Base-by-base conservation (phyloP, 2,113 vertebrate species). In the Dicaeum eximium region DNA sequence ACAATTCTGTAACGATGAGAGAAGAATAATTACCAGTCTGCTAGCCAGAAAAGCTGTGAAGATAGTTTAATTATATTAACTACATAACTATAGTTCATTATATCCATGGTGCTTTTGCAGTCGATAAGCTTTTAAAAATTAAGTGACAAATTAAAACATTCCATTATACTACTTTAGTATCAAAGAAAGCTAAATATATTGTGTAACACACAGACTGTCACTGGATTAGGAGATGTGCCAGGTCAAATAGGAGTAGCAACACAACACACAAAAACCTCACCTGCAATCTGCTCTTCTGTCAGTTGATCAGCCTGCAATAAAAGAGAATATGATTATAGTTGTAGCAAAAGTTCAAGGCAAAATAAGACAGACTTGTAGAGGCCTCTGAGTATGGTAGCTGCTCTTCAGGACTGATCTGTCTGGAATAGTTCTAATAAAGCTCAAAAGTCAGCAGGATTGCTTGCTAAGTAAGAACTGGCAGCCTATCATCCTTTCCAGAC, bases 281-380 rank as follows among this genome's bases (percentile, higher is more conserved):
- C 99, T 97, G 99, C 99, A 98, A 99, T 99, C 98, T 99, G 99
- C 98, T 99, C 99, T 97, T 99, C 99, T 98, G 99, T 99, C 98
- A 99, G 98, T 97, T 99, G 99, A 97, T 99, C 99, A 98, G 99
- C 99, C 99, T 99, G 97, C 60, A 97, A 97, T 35, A 88, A 35
- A 91, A 93, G 80, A 95, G 85, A 97, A 33, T 23, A 88, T 17
- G 6, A 22, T 97, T 97, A 95, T 0, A 92, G 27, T 13, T 51
- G n/a, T 1, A 87, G 56, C 56, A 67, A 50, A 82, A 93, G 42
- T 80, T 54, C 69, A 86, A 83, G 23, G 47, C 30, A 90, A 93
- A 90, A 4, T 18, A 40, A 86, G 21, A 60, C 28, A 86, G 16
- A 71, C 40, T 66, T 38, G 7, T 42, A 92, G 11, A 78, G 7